Evolutionary conservation across 2,888 invertebrate genomes (phyloP).

Genomic region (Cryptus armator): DNA sequence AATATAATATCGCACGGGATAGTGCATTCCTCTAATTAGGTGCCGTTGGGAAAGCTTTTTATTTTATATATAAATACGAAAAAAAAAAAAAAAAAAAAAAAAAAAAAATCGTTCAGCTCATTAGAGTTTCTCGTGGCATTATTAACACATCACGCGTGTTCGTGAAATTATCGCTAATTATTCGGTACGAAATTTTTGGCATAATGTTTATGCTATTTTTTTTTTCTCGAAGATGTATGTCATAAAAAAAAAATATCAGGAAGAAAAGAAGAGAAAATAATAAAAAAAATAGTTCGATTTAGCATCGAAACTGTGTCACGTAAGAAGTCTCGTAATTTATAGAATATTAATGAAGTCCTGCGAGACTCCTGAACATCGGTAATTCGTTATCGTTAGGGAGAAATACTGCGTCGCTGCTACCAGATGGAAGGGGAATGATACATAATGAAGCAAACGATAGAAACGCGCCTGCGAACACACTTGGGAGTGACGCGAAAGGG

Average conservation of each 20-base stretch:
- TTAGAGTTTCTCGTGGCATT: not conserved
- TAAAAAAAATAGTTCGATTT: not conserved
- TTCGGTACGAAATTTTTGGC: no score
- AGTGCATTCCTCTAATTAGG: slow-evolving; percentile 16
- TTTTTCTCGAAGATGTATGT: no score
- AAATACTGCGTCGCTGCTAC: not conserved
- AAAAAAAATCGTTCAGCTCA: not conserved
- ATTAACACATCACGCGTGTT: not conserved
- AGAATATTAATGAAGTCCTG: slow-evolving; percentile 3
- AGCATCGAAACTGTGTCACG: not conserved
- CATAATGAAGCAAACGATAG: slow-evolving; percentile 30
- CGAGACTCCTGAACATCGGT: not conserved
- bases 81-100: not conserved
- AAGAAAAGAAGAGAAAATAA: not conserved
- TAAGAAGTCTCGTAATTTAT: not conserved
- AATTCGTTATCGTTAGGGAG: slow-evolving; percentile 21
- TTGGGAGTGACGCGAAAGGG: slow-evolving; percentile 48
- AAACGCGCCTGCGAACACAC: slow-evolving; percentile 30
- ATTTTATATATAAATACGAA: not conserved
- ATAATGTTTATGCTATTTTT: no score
- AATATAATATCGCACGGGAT: not conserved
- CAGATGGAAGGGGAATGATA: not conserved
- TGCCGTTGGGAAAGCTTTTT: not conserved
- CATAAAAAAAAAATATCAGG: not conserved
- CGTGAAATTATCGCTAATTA: no score